A percentile compares a stretch with the other conserved stretches of the same genome.
Conservation (phyloP, 2,113 vertebrate genomes). For the Gambusia affinis region DNA sequence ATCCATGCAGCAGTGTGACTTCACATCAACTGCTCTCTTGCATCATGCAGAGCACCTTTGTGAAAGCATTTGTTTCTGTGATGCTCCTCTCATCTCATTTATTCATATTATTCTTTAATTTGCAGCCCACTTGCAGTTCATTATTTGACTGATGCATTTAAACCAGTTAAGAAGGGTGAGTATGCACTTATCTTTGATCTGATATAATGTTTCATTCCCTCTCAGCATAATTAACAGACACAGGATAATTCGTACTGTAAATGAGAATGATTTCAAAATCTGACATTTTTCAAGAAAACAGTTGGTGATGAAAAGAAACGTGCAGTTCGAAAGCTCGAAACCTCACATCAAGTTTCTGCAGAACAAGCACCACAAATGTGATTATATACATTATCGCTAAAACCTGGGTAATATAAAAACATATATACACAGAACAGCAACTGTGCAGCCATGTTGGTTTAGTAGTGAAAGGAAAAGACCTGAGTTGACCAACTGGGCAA, state of each 20-base stretch:
- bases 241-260: neutral
- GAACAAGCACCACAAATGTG: neutral
- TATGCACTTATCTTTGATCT: neutral
- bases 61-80: neutral
- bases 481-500: too few species aligned
- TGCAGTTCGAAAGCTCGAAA: neutral
- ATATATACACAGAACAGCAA: neutral
- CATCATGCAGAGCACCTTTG: neutral
- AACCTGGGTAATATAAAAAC: neutral
- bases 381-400: neutral
- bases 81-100: neutral
- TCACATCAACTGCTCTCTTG: neutral
- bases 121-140: neutral
- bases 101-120: neutral
- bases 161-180: neutral
- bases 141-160: neutral
- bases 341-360: neutral
- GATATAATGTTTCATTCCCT: neutral
- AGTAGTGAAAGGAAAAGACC: too few species aligned
- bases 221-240: conserved; percentile 12
- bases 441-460: too few species aligned
- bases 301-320: neutral
- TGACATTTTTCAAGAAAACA: neutral
- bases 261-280: neutral
- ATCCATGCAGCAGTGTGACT: neutral